Evolutionary conservation across 1,140 invertebrate species (phyloP).

Genomic region (Eumeta japonica): DNA sequence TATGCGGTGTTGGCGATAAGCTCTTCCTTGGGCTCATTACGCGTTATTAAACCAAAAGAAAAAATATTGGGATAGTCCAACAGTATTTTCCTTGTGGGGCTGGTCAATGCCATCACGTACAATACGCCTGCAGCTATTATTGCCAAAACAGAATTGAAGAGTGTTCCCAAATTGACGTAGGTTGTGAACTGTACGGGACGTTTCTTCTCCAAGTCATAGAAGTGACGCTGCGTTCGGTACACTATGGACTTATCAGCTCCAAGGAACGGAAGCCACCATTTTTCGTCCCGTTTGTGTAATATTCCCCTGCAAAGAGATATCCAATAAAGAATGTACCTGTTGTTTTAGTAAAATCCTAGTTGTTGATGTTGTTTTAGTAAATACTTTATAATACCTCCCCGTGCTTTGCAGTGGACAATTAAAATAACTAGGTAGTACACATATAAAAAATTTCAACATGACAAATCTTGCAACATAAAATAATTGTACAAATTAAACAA

Average conservation of each 20-base stretch:
- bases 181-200: constrained; percentile 63
- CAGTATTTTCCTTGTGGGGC: constrained; percentile 9
- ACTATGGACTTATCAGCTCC: constrained; percentile 80
- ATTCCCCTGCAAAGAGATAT: constrained; percentile 51
- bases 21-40: constrained; percentile 66
- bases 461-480: too few relatives aligned
- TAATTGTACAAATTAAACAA: too few relatives aligned
- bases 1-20: constrained; percentile 65
- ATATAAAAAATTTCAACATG: too few relatives aligned
- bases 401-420: too few relatives aligned
- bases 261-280: constrained; percentile 76
- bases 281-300: constrained; percentile 64
- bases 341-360: too few relatives aligned
- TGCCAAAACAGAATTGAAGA: neutral
- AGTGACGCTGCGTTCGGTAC: constrained; percentile 71
- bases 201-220: constrained; percentile 67
- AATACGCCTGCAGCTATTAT: neutral
- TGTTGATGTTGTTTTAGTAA: too few relatives aligned
- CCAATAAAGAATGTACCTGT: too few relatives aligned
- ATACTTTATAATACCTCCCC: too few relatives aligned
- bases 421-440: too few relatives aligned
- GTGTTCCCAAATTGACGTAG: neutral
- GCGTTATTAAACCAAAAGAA: constrained; percentile 67
- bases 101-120: neutral
- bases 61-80: constrained; percentile 72